Evolutionary conservation across 1,140 invertebrate genomes (phyloP).

Genomic region (Chymomyza costata): DNA sequence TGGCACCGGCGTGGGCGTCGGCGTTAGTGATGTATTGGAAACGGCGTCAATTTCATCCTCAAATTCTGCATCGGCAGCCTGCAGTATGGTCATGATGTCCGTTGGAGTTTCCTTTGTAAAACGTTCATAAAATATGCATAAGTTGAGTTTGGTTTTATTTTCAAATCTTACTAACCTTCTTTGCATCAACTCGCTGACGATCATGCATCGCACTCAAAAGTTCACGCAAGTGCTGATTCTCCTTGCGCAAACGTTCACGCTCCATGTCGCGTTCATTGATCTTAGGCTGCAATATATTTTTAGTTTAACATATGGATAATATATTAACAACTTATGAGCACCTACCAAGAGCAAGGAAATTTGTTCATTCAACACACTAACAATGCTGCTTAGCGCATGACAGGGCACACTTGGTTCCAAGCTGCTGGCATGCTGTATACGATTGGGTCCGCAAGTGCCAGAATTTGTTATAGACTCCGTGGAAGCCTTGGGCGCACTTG

Average conservation of each 20-base stretch:
- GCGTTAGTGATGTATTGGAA: constrained; percentile 59
- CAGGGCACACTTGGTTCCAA: constrained; percentile 77
- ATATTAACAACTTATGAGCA: constrained; percentile 12
- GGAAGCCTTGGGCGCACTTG: constrained; percentile 1
- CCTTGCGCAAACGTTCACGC: constrained; percentile 82
- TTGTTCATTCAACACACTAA: constrained; percentile 77
- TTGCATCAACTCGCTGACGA: constrained; percentile 72
- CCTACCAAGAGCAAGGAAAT: constrained; percentile 79
- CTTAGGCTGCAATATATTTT: constrained; percentile 78
- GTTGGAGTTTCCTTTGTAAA: constrained; percentile 56
- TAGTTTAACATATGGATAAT: background rate
- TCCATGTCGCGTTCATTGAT: constrained; percentile 86
- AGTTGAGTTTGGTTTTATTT: constrained; percentile 6
- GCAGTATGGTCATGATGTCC: constrained; percentile 55
- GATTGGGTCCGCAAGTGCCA: constrained; percentile 61
- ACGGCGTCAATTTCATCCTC: constrained; percentile 63
- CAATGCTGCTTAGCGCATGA: constrained; percentile 77
- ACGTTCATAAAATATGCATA: constrained; percentile 7
- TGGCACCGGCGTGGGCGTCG: constrained; percentile 55
- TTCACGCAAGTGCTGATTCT: constrained; percentile 83
- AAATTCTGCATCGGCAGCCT: constrained; percentile 62
- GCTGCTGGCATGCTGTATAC: constrained; percentile 61
- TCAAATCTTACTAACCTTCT: constrained; percentile 42
- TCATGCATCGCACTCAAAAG: constrained; percentile 81
- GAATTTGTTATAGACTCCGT: constrained; percentile 10